Conservation (phyloP, 2,797 vertebrate genomes). For the Thaleichthys pacificus region DNA sequence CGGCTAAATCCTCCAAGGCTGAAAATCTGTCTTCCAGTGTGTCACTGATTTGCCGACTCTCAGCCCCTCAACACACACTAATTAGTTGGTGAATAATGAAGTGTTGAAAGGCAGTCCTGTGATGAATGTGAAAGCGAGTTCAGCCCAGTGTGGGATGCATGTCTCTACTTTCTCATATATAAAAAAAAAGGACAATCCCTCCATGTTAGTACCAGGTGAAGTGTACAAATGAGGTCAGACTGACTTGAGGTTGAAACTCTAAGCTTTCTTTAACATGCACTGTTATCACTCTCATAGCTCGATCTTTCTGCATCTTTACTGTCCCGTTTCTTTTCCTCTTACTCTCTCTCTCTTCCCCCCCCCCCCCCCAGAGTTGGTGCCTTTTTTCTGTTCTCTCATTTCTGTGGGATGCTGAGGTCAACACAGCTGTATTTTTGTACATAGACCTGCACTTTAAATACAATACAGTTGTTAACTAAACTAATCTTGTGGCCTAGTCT, state of each 20-base stretch:
- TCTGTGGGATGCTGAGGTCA: slow-evolving; percentile 75
- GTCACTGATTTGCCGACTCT: neutral
- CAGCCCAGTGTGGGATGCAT: slow-evolving; percentile 33
- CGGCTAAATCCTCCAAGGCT: no score
- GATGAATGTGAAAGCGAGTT: slow-evolving; percentile 39
- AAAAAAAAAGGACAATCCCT: slow-evolving; percentile 8
- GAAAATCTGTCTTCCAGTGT: no score
- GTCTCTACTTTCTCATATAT: slow-evolving; percentile 24
- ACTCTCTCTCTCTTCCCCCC: slow-evolving; percentile 4
- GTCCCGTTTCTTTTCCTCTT: slow-evolving; percentile 49
- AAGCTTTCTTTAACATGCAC: neutral
- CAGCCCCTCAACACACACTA: slow-evolving; percentile 1
- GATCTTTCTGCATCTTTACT: slow-evolving; percentile 45
- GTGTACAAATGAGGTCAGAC: slow-evolving; percentile 4
- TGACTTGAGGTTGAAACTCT: slow-evolving; percentile 16
- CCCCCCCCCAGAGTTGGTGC: slow-evolving; percentile 82
- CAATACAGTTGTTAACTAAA: slow-evolving; percentile 73
- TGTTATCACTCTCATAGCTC: slow-evolving; percentile 20
- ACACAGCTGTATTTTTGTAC: slow-evolving; percentile 84
- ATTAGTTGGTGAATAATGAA: slow-evolving; percentile 25
- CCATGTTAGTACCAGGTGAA: slow-evolving; percentile 25
- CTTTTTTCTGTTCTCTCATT: slow-evolving; percentile 68
- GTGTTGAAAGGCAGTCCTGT: no score
- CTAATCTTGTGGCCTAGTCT: slow-evolving; percentile 52
- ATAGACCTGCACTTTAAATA: slow-evolving; percentile 87